phyloP scores from a whole-genome alignment of 2,113 vertebrate genomes.

The Mus spicilegus region DNA sequence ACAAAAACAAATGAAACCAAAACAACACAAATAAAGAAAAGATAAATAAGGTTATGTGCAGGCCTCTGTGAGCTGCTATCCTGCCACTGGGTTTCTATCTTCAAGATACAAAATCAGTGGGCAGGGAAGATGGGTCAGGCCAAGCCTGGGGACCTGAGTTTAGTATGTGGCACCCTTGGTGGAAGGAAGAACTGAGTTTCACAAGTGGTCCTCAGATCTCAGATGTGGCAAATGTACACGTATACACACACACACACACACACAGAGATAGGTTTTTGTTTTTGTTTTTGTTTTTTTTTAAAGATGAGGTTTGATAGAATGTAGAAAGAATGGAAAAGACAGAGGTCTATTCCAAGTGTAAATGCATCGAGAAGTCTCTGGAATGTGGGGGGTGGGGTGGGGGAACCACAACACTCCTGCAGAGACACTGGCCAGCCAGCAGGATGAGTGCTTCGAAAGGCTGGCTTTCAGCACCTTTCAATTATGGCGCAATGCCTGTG shows the following conservation, averaged over 20 bases:
- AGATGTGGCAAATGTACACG: not conserved
- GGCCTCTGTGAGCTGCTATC: not conserved
- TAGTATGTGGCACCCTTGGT: not conserved
- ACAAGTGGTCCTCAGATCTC: not conserved
- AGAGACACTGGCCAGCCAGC: not conserved
- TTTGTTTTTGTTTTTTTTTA: too few species aligned
- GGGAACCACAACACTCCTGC: fast-evolving
- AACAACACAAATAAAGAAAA: not conserved
- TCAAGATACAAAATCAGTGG: not conserved
- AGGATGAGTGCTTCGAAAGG: not conserved
- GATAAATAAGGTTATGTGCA: not conserved
- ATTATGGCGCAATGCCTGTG: constrained; percentile 16
- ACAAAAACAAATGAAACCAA: not conserved
- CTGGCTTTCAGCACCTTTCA: constrained; percentile 47
- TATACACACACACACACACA: not conserved
- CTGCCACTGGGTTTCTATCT: not conserved
- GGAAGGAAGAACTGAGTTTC: not conserved
- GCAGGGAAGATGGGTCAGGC: not conserved
- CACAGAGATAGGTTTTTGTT: too few species aligned
- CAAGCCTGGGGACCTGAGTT: not conserved
- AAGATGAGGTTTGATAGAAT: not conserved
- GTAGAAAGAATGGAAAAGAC: not conserved
- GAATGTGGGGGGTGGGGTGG: not conserved
- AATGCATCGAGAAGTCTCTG: constrained; percentile 9
- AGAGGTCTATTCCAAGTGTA: not conserved